Conservation (phyloP, 2,888 invertebrate species). For the Epinotia nisella region DNA sequence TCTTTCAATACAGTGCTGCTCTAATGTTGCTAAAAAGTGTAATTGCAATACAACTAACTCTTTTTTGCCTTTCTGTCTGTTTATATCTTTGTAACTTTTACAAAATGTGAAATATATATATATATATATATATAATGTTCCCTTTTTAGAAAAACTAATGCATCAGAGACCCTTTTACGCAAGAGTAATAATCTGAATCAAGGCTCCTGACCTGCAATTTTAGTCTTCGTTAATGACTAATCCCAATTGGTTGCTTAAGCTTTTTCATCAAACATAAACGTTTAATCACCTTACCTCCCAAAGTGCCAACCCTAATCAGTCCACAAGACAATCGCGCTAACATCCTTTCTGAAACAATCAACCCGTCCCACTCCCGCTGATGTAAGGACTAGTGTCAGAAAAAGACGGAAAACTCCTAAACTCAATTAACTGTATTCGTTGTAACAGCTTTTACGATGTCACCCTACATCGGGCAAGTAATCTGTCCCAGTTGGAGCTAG, state of each 20-base stretch:
- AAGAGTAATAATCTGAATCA: background rate
- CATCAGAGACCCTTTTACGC: background rate
- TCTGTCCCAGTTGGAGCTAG: constrained; percentile 41
- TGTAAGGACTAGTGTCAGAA: constrained; percentile 21
- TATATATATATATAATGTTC: background rate
- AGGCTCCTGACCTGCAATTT: constrained; percentile 11
- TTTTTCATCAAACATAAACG: constrained; percentile 35
- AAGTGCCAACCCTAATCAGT: constrained; percentile 37
- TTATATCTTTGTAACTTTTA: too few relatives aligned
- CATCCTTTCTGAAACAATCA: constrained; percentile 41
- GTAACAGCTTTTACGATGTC: constrained; percentile 45
- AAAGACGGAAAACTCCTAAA: constrained; percentile 39
- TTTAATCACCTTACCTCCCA: constrained; percentile 34
- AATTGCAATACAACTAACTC: too few relatives aligned
- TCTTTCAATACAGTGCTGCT: too few relatives aligned
- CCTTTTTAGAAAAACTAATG: background rate
- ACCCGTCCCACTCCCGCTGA: constrained; percentile 16
- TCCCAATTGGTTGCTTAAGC: constrained; percentile 8
- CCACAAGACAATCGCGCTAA: constrained; percentile 30
- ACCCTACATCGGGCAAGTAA: constrained; percentile 45
- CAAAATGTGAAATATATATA: background rate
- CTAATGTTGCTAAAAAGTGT: too few relatives aligned
- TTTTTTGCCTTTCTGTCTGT: too few relatives aligned
- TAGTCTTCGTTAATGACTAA: constrained; percentile 22
- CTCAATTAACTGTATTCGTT: constrained; percentile 45